Conservation (phyloP, 2,797 vertebrate species). For the Sebastolobus alascanus region DNA sequence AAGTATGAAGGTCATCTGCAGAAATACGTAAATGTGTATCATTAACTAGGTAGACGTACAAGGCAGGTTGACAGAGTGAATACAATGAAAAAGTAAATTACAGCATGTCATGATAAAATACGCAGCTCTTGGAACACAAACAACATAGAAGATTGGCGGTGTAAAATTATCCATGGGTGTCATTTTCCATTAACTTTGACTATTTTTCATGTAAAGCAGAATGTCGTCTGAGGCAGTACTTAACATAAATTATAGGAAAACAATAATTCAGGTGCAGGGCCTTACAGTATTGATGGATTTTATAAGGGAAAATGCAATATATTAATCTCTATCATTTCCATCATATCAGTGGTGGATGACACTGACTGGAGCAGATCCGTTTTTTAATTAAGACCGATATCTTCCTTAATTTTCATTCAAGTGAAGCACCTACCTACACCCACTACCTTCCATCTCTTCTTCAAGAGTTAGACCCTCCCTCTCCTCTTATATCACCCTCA, state of each 20-base stretch:
- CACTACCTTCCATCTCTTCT: not conserved
- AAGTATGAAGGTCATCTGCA: not conserved
- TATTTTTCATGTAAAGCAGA: not conserved
- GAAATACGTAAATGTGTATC: not conserved
- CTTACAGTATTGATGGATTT: not conserved
- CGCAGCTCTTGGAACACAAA: not conserved
- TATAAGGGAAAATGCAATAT: not conserved
- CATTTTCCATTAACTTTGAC: conserved; percentile 4
- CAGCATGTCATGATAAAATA: not conserved
- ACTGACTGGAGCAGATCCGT: conserved; percentile 1
- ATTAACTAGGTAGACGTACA: not conserved
- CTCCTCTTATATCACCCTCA: conserved; percentile 2
- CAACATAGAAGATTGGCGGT: not conserved
- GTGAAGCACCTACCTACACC: not conserved
- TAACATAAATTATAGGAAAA: not conserved
- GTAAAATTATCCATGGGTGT: not conserved
- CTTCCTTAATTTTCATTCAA: conserved; percentile 14
- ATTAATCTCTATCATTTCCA: conserved; percentile 10
- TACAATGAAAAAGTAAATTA: not conserved
- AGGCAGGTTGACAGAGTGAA: not conserved
- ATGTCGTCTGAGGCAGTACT: not conserved
- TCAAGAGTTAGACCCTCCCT: not conserved
- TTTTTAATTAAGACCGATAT: conserved; percentile 41
- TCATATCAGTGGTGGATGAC: conserved; percentile 2
- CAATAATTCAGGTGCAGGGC: not conserved